Evolutionary conservation across 2,113 vertebrate species (phyloP).

Genomic region (Microcebus lehilahytsara): DNA sequence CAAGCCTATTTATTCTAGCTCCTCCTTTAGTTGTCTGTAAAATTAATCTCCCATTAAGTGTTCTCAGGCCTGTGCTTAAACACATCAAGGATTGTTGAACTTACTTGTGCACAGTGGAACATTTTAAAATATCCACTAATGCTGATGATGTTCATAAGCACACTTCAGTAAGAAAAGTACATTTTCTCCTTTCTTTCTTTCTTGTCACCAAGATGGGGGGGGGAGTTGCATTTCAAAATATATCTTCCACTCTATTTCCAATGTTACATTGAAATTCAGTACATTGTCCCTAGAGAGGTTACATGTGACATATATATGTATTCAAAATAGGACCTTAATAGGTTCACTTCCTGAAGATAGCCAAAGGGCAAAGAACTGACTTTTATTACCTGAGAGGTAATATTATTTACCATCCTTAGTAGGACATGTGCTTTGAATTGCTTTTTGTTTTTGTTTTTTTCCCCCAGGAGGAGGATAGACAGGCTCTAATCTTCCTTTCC

Average conservation of each 20-base stretch:
- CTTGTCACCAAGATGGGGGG: not conserved
- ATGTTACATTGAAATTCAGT: not conserved
- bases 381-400: not conserved
- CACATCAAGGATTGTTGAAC: not conserved
- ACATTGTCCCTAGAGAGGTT: not conserved
- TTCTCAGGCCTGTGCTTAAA: not conserved
- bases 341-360: not conserved
- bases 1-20: conserved; percentile 24
- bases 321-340: not conserved
- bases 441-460: not conserved
- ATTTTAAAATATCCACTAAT: conserved; percentile 3
- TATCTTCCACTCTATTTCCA: not conserved
- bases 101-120: not conserved
- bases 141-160: not conserved
- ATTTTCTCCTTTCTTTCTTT: not conserved
- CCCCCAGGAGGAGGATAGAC: not conserved
- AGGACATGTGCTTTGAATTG: not conserved
- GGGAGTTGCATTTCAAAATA: not conserved
- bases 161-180: conserved; percentile 22
- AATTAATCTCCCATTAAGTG: not conserved
- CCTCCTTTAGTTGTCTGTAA: not conserved
- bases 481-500: not conserved
- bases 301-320: not conserved
- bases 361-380: not conserved
- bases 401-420: not conserved